Conservation (phyloP, 2,797 vertebrate genomes). For the Triplophysa bombifrons region DNA sequence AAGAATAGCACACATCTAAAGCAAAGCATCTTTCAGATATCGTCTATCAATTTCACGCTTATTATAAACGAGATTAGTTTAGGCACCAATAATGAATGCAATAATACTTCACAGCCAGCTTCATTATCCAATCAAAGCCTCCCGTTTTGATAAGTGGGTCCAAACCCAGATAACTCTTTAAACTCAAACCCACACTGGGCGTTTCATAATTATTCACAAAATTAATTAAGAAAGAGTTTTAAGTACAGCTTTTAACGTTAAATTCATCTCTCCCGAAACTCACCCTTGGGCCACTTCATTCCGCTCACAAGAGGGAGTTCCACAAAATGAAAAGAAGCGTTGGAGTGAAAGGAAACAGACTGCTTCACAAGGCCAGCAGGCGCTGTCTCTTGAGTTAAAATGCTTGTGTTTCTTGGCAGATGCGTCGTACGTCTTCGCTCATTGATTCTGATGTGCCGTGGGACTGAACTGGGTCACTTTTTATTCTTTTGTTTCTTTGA, state of each 20-base stretch:
- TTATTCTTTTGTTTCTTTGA: conserved; percentile 54
- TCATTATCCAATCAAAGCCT: conserved; percentile 40
- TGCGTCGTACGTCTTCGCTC: conserved; percentile 47
- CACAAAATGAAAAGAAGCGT: conserved; percentile 27
- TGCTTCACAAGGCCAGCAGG: conserved; percentile 23
- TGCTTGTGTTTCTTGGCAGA: conserved; percentile 37
- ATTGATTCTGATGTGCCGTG: conserved; percentile 58
- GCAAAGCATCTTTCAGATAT: conserved; percentile 22
- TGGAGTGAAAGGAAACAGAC: not conserved
- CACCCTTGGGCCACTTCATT: conserved; percentile 25
- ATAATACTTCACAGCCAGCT: conserved; percentile 25
- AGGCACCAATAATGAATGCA: conserved; percentile 22
- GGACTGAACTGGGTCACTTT: conserved; percentile 61
- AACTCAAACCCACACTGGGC: conserved; percentile 39
- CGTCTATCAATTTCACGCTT: conserved; percentile 28
- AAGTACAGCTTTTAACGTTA: conserved; percentile 46
- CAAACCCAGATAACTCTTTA: conserved; percentile 41
- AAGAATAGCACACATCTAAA: conserved; percentile 2
- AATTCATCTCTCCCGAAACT: conserved; percentile 33
- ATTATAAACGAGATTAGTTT: conserved; percentile 37
- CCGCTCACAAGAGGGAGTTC: conserved; percentile 37
- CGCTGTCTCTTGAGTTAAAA: conserved; percentile 32
- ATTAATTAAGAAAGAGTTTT: conserved; percentile 42
- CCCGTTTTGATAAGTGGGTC: conserved; percentile 5
- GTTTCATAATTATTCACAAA: conserved; percentile 41